phyloP scores from a whole-genome alignment of 1,140 invertebrate genomes.

The Magallana angulata region DNA sequence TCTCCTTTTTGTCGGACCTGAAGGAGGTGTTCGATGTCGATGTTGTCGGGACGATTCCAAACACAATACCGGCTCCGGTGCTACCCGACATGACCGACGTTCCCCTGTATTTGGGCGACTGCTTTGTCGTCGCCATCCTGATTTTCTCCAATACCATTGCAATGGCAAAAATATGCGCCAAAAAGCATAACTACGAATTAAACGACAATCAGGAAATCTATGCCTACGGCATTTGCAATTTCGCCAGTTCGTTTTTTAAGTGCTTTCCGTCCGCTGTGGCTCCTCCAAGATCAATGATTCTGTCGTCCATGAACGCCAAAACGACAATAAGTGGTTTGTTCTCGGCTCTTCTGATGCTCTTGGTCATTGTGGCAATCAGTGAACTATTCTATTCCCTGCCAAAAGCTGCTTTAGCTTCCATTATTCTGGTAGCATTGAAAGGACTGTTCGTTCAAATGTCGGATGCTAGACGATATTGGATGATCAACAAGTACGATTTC shows the following conservation, averaged over 20 bases:
- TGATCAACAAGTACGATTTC: conserved; percentile 63
- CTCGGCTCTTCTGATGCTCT: conserved; percentile 77
- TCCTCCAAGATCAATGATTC: conserved; percentile 87
- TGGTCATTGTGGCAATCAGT: conserved; percentile 80
- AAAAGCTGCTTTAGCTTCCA: conserved; percentile 88
- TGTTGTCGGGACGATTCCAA: conserved; percentile 77
- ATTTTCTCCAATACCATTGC: conserved; percentile 76
- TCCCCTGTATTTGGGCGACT: conserved; percentile 49
- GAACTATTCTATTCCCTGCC: conserved; percentile 76
- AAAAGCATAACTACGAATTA: conserved; percentile 76
- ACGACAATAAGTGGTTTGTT: conserved; percentile 71
- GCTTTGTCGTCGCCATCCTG: conserved; percentile 71
- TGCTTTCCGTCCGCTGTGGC: conserved; percentile 85
- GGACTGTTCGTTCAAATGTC: conserved; percentile 91
- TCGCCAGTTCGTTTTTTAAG: conserved; percentile 79
- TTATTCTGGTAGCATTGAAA: conserved; percentile 93
- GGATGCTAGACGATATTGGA: conserved; percentile 84
- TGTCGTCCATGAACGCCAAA: conserved; percentile 57
- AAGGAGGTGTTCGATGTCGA: conserved; percentile 72
- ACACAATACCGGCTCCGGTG: conserved; percentile 62
- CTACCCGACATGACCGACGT: conserved; percentile 44
- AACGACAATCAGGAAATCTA: conserved; percentile 80
- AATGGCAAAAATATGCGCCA: conserved; percentile 78
- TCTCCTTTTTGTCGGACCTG: conserved; percentile 75
- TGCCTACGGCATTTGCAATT: conserved; percentile 79